Conservation (phyloP, 2,113 vertebrate genomes). For the Tragelaphus scriptus region DNA sequence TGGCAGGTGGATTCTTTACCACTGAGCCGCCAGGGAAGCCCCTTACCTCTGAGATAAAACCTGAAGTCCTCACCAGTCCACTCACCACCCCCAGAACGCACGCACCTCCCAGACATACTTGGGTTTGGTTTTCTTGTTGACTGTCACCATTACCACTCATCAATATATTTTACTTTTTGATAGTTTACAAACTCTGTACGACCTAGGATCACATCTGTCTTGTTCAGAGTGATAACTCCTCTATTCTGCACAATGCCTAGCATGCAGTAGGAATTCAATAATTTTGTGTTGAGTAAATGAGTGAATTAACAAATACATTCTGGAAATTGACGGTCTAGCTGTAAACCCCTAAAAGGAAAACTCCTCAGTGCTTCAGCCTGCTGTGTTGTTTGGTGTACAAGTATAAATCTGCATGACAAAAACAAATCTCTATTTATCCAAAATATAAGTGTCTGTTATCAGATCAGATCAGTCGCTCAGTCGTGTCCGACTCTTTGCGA, state of each 20-base stretch:
- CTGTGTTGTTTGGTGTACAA: background rate
- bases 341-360: background rate
- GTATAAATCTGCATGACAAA: background rate
- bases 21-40: background rate
- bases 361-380: background rate
- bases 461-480: too few relatives aligned
- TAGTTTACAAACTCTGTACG: background rate
- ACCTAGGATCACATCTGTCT: background rate
- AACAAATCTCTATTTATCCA: background rate
- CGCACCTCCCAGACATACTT: background rate
- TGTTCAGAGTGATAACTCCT: background rate
- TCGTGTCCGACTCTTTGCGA: too few relatives aligned
- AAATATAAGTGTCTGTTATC: background rate
- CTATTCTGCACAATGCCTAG: background rate
- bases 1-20: background rate
- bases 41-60: background rate
- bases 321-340: background rate
- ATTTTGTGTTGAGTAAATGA: background rate
- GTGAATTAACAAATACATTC: background rate
- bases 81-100: accelerated
- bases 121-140: background rate
- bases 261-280: background rate
- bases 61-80: background rate
- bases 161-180: background rate
- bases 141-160: background rate